These are phyloP conservation scores for Xiphophorus hellerii DNA, from an alignment of 2,113 vertebrate species.

Conservation along the genomic window DNA sequence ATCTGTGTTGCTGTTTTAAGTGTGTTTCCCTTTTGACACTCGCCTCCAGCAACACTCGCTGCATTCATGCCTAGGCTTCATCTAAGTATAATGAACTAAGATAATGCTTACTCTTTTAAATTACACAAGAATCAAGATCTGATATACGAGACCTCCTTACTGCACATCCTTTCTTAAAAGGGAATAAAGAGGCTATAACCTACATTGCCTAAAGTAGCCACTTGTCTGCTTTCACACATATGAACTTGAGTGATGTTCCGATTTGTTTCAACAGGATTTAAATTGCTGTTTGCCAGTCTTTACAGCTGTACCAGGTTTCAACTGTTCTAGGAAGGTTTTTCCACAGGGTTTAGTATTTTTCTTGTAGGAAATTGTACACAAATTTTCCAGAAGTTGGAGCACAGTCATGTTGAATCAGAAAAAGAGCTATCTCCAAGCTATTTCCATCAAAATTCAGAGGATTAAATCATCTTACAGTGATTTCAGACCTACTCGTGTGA, in stretches of 20 bases:
- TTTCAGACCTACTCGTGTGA: too few species aligned
- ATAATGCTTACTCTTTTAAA: neutral
- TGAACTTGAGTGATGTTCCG: neutral
- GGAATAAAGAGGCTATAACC: neutral
- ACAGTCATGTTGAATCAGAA: too few species aligned
- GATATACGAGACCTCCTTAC: neutral
- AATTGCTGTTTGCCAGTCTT: neutral
- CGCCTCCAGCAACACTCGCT: neutral
- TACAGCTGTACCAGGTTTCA: neutral
- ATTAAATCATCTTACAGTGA: too few species aligned
- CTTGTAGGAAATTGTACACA: too few species aligned
- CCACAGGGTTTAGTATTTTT: too few species aligned
- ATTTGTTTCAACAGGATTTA: neutral
- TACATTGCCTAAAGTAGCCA: neutral
- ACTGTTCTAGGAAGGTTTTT: neutral
- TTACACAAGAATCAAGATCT: neutral
- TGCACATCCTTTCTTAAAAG: neutral
- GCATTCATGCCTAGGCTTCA: neutral
- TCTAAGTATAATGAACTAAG: neutral
- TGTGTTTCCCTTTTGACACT: conserved; percentile 18
- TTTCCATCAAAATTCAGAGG: too few species aligned
- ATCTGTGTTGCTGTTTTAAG: conserved; percentile 20
- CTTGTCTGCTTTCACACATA: neutral
- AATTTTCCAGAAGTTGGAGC: too few species aligned
- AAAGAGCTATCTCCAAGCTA: too few species aligned